These are phyloP conservation scores for Orius insidiosus DNA, from an alignment of 1,140 invertebrate genomes.

Conservation along the genomic window DNA sequence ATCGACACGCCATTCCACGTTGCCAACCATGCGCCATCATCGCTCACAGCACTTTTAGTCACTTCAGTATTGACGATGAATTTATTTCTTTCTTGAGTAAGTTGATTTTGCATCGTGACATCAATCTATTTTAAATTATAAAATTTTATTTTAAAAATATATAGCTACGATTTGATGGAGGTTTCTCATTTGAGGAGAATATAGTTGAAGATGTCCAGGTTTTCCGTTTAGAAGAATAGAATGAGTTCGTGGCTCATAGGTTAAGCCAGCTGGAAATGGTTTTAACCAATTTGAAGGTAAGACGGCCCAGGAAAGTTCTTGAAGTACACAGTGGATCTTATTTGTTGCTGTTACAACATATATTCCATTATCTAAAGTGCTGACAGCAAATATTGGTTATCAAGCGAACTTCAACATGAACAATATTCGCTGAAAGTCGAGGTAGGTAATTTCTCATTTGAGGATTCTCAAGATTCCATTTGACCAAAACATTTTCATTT, in stretches of 20 bases:
- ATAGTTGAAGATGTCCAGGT: constrained; percentile 67
- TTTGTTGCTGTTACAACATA: constrained; percentile 43
- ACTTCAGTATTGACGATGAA: constrained; percentile 51
- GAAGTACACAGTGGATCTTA: constrained; percentile 38
- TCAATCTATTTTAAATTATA: constrained; percentile 37
- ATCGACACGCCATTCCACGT: constrained; percentile 47
- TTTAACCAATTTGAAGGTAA: constrained; percentile 26
- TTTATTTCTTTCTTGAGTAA: constrained; percentile 39
- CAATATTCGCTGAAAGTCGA: constrained; percentile 48
- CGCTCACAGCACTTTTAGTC: constrained; percentile 43
- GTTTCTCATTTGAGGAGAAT: constrained; percentile 41
- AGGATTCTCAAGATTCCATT: constrained; percentile 44
- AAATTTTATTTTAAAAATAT: not conserved
- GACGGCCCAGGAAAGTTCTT: constrained; percentile 46
- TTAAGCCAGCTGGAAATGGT: constrained; percentile 43
- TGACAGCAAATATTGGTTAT: constrained; percentile 46
- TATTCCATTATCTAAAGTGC: constrained; percentile 57
- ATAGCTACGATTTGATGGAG: constrained; percentile 55
- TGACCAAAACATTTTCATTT: constrained; percentile 59
- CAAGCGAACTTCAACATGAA: constrained; percentile 44
- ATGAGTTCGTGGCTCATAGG: constrained; percentile 44
- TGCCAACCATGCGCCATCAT: constrained; percentile 55
- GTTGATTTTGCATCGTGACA: constrained; percentile 51
- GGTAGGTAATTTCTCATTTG: constrained; percentile 48
- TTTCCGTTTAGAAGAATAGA: constrained; percentile 57